phyloP scores from a whole-genome alignment of 2,888 invertebrate species.

The Phyto melanocephala region DNA sequence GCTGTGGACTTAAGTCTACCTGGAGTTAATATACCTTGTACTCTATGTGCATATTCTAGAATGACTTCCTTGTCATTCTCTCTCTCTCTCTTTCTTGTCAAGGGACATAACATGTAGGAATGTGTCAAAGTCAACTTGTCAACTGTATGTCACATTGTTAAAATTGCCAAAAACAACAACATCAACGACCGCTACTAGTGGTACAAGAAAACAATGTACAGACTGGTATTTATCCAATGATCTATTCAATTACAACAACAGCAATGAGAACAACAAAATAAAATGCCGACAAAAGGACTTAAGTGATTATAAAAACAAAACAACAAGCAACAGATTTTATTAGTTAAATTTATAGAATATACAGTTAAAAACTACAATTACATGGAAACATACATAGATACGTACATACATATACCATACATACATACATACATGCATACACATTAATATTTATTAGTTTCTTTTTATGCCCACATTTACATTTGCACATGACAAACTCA shows the following conservation, averaged over 20 bases:
- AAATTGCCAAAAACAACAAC: conserved; percentile 70
- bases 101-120: conserved; percentile 52
- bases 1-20: too few relatives aligned
- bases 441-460: conserved; percentile 6
- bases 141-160: conserved; percentile 73
- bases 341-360: conserved; percentile 32
- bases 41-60: too few relatives aligned
- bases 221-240: conserved; percentile 28
- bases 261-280: conserved; percentile 1
- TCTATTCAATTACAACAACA: conserved; percentile 29
- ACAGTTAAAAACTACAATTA: conserved; percentile 5
- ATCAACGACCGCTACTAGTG: conserved; percentile 42
- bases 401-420: not conserved
- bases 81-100: not conserved
- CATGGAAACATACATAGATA: conserved; percentile 10
- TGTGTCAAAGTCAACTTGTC: conserved; percentile 75
- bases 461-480: not conserved
- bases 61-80: not conserved
- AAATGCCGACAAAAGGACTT: conserved; percentile 69
- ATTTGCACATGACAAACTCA: not conserved
- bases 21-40: too few relatives aligned
- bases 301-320: conserved; percentile 67
- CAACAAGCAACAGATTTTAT: conserved; percentile 14
- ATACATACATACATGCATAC: not conserved
- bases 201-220: not conserved